Evolutionary conservation across 2,888 invertebrate species (phyloP).

Genomic region (Athripsodes cinereus): DNA sequence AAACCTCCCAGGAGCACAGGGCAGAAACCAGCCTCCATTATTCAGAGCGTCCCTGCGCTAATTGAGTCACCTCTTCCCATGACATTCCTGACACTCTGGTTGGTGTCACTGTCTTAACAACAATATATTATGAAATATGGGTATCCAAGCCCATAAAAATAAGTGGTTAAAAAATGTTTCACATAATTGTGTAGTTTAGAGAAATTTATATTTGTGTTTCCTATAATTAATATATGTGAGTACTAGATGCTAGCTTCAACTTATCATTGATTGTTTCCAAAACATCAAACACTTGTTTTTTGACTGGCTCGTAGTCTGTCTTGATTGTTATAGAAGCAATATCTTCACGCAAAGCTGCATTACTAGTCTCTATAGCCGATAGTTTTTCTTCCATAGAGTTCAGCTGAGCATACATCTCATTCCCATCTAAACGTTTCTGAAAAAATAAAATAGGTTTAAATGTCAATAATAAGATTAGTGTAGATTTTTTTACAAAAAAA

Average conservation of each 20-base stretch:
- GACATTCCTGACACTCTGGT: too few relatives aligned
- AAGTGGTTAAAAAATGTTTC: too few relatives aligned
- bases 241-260: conserved; percentile 34
- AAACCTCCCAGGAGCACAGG: too few relatives aligned
- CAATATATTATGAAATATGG: too few relatives aligned
- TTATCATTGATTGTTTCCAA: conserved; percentile 52
- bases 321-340: conserved; percentile 61
- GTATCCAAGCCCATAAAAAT: too few relatives aligned
- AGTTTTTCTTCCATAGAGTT: conserved; percentile 63
- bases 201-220: too few relatives aligned
- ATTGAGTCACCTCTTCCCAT: too few relatives aligned
- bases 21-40: too few relatives aligned
- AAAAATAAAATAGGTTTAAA: conserved; percentile 24
- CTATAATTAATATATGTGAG: conserved; percentile 19
- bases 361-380: conserved; percentile 61
- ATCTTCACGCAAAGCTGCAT: conserved; percentile 60
- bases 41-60: too few relatives aligned
- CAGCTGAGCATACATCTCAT: conserved; percentile 66
- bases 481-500: background rate
- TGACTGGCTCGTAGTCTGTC: conserved; percentile 59
- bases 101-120: too few relatives aligned
- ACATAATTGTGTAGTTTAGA: too few relatives aligned
- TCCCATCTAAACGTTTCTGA: conserved; percentile 59
- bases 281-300: conserved; percentile 52
- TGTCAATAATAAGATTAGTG: background rate